These are phyloP conservation scores for Poecilia latipinna DNA, from an alignment of 2,113 vertebrate genomes.

Conservation along the genomic window DNA sequence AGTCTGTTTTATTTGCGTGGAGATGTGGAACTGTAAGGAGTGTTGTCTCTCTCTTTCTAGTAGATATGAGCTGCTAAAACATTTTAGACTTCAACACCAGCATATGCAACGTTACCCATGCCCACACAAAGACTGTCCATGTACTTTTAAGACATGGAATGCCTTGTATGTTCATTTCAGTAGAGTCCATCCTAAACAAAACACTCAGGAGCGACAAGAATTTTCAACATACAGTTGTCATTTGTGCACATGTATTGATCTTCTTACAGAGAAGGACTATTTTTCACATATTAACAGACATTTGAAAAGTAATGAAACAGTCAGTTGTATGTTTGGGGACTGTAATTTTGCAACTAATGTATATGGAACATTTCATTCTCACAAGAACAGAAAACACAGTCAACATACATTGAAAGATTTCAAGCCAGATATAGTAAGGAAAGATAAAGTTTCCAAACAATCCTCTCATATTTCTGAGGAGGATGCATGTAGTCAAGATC, in stretches of 20 bases:
- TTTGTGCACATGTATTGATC: neutral
- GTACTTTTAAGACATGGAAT: neutral
- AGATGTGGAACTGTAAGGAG: neutral
- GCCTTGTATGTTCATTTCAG: neutral
- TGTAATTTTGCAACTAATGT: conserved; percentile 22
- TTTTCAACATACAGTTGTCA: neutral
- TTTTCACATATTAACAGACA: conserved; percentile 6
- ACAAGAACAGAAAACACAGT: conserved; percentile 44
- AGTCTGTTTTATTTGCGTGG: neutral
- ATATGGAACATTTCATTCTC: conserved; percentile 29
- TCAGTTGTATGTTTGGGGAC: conserved; percentile 14
- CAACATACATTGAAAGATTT: conserved; percentile 31
- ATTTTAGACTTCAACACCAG: conserved; percentile 5
- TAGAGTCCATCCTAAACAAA: too few relatives aligned
- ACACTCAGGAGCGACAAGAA: too few relatives aligned
- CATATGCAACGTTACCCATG: neutral
- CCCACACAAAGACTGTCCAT: conserved; percentile 1
- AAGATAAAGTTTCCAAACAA: conserved; percentile 2
- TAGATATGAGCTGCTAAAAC: neutral
- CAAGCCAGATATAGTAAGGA: conserved; percentile 25
- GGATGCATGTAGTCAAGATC: neutral
- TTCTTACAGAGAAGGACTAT: neutral
- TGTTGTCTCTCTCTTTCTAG: too few relatives aligned
- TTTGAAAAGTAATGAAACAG: conserved; percentile 22
- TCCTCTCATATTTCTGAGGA: neutral